Percentiles rank a stretch among this genome's conserved stretches.
These are phyloP conservation scores for Phalacrocorax brasilianus DNA, from an alignment of 2,113 vertebrate genomes.

Conservation along the genomic window DNA sequence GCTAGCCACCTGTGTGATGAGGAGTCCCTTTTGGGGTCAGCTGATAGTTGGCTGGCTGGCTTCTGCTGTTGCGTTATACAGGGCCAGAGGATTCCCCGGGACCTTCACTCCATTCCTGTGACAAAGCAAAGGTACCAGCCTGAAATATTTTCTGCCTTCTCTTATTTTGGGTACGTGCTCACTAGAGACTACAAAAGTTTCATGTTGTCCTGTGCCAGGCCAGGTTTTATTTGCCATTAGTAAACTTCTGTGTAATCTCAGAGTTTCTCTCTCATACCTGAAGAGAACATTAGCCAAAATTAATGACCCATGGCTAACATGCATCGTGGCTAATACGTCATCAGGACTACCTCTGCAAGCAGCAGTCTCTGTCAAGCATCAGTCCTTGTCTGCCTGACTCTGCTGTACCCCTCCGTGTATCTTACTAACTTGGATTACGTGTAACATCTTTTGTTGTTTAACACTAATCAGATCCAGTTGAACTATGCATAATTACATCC, in stretches of 20 bases:
- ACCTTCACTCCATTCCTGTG: neutral
- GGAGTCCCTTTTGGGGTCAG: neutral
- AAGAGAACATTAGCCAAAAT: conserved; percentile 39
- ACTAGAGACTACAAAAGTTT: neutral
- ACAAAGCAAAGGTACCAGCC: neutral
- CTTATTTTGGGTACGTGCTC: neutral
- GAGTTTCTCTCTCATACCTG: conserved; percentile 15
- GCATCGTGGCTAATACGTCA: neutral
- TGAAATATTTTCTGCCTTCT: neutral
- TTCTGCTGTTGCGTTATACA: neutral
- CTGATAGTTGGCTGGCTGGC: neutral
- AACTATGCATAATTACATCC: conserved; percentile 58
- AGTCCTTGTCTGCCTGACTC: conserved; percentile 16
- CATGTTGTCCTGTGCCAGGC: neutral
- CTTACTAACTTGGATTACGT: neutral
- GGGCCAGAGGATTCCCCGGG: conserved; percentile 10
- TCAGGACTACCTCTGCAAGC: neutral
- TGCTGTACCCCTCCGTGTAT: neutral
- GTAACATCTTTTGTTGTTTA: conserved; percentile 45
- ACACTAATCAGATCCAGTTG: conserved; percentile 26
- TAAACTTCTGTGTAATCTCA: neutral
- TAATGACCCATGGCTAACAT: conserved; percentile 25
- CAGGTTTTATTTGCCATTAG: neutral
- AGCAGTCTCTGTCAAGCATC: neutral
- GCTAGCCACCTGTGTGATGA: neutral